Percentiles rank a stretch among this genome's conserved stretches.
phyloP scores from a whole-genome alignment of 2,888 invertebrate genomes.

The Boloria euphrosyne region DNA sequence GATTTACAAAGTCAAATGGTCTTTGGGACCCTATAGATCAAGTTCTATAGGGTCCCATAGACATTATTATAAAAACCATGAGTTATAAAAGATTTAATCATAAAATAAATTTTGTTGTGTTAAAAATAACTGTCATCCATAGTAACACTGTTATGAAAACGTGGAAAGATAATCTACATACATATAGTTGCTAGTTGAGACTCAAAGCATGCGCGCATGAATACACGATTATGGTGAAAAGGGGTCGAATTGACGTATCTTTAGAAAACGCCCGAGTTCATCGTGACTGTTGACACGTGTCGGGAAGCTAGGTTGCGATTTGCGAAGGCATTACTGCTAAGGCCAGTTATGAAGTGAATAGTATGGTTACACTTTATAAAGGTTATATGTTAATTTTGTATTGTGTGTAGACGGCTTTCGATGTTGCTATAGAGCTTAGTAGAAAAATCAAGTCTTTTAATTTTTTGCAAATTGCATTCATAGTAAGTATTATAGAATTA shows the following conservation, averaged over 20 bases:
- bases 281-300: constrained; percentile 44
- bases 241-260: constrained; percentile 51
- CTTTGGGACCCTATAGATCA: too few relatives aligned
- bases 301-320: constrained; percentile 34
- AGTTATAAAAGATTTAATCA: too few relatives aligned
- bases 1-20: too few relatives aligned
- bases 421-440: too few relatives aligned
- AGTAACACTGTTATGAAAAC: constrained; percentile 36
- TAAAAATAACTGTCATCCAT: not conserved
- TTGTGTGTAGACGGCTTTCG: too few relatives aligned
- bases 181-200: constrained; percentile 46
- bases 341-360: constrained; percentile 2
- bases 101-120: too few relatives aligned
- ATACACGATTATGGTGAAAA: constrained; percentile 52
- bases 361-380: not conserved
- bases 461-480: too few relatives aligned
- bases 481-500: too few relatives aligned
- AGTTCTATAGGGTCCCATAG: too few relatives aligned
- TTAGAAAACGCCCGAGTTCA: constrained; percentile 44
- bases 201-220: constrained; percentile 49
- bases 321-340: constrained; percentile 10
- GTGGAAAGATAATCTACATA: constrained; percentile 46
- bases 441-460: too few relatives aligned
- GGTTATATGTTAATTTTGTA: too few relatives aligned
- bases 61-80: too few relatives aligned